phyloP scores from a whole-genome alignment of 1,140 invertebrate genomes.

The Psix sp. region DNA sequence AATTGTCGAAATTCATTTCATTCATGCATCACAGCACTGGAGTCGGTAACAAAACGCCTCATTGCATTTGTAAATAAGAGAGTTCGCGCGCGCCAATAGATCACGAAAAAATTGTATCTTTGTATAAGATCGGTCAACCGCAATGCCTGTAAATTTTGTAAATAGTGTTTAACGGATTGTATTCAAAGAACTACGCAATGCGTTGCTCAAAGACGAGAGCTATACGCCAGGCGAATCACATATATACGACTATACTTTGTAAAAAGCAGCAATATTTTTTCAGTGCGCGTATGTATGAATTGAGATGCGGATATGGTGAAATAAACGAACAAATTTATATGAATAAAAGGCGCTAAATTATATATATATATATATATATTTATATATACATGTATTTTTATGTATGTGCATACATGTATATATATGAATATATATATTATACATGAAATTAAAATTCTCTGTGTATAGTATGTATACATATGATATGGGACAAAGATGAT shows the following conservation, averaged over 20 bases:
- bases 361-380: constrained; percentile 16
- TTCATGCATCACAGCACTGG: constrained; percentile 18
- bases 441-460: no score
- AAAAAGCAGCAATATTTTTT: constrained; percentile 75
- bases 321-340: constrained; percentile 52
- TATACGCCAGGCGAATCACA: constrained; percentile 24
- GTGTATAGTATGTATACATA: no score
- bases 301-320: constrained; percentile 39
- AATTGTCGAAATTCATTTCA: no score
- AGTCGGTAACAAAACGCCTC: constrained; percentile 33
- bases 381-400: no score
- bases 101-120: constrained; percentile 30
- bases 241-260: constrained; percentile 62
- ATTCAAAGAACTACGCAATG: constrained; percentile 25
- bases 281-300: constrained; percentile 69
- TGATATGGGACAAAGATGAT: no score
- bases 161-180: constrained; percentile 40
- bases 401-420: no score
- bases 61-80: constrained; percentile 44
- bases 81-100: constrained; percentile 24
- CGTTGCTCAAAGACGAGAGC: constrained; percentile 8
- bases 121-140: constrained; percentile 24
- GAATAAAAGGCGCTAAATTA: not conserved
- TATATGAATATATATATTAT: no score
- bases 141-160: constrained; percentile 52